Conservation (phyloP, 2,888 invertebrate genomes). For the Synergus laeviventris region DNA sequence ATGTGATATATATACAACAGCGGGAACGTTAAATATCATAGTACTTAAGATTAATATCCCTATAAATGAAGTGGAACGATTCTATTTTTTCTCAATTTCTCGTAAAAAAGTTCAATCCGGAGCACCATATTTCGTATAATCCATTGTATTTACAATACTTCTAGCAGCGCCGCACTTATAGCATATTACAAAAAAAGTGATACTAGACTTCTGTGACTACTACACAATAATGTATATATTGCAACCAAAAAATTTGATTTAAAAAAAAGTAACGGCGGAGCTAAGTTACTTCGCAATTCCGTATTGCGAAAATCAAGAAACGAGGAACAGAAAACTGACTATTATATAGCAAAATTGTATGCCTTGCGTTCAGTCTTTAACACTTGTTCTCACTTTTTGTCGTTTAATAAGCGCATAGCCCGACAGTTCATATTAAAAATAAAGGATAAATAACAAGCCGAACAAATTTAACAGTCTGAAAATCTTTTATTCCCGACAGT, state of each 20-base stretch:
- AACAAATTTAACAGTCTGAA: not conserved
- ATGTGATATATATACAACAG: slow-evolving; percentile 63
- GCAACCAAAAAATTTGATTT: not conserved
- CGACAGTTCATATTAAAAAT: not conserved
- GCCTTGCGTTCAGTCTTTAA: slow-evolving; percentile 69
- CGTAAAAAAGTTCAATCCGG: slow-evolving; percentile 66
- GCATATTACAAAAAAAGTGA: not conserved
- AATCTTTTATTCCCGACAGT: slow-evolving; percentile 28
- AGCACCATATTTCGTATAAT: slow-evolving; percentile 66
- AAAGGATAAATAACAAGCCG: slow-evolving; percentile 6
- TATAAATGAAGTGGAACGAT: slow-evolving; percentile 68
- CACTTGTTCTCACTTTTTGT: slow-evolving; percentile 44
- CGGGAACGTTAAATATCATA: slow-evolving; percentile 65
- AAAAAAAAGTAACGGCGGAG: slow-evolving; percentile 24
- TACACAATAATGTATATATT: not conserved
- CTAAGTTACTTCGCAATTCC: slow-evolving; percentile 56
- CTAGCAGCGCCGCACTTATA: slow-evolving; percentile 43
- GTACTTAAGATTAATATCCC: slow-evolving; percentile 57
- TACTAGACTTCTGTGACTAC: not conserved
- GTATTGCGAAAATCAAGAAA: slow-evolving; percentile 64
- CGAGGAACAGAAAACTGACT: slow-evolving; percentile 75
- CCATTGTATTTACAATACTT: slow-evolving; percentile 61
- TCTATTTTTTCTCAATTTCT: slow-evolving; percentile 54
- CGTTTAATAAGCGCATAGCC: slow-evolving; percentile 8
- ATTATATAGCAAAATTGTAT: slow-evolving; percentile 73